phyloP scores from a whole-genome alignment of 35 echinoderm and acorn worm genomes.

The Amphiura filiformis region DNA sequence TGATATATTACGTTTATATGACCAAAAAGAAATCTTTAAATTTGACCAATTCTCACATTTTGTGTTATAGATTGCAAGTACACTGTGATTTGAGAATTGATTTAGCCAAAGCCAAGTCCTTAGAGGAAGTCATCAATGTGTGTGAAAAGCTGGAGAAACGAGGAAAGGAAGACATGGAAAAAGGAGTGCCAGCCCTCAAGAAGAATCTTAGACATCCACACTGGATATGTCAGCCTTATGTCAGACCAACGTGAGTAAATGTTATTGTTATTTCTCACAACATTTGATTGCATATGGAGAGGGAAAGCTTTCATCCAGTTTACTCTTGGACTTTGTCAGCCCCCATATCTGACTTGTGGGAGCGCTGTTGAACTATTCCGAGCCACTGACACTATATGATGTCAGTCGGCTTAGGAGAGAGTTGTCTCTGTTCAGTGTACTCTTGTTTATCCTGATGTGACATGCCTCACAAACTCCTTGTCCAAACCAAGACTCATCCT shows the following conservation, averaged over 20 bases:
- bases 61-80: slow-evolving; percentile 38
- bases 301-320: too few species aligned
- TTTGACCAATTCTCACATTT: neutral
- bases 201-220: slow-evolving; percentile 41
- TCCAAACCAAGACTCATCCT: too few species aligned
- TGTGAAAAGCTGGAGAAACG: slow-evolving; percentile 43
- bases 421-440: too few species aligned
- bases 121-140: slow-evolving; percentile 46
- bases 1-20: neutral
- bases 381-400: too few species aligned
- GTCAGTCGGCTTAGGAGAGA: too few species aligned
- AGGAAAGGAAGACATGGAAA: slow-evolving; percentile 38
- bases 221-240: slow-evolving; percentile 86
- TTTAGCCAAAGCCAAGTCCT: slow-evolving; percentile 57
- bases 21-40: neutral
- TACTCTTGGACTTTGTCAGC: too few species aligned
- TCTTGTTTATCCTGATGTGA: too few species aligned
- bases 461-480: too few species aligned
- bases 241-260: slow-evolving; percentile 79
- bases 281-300: too few species aligned
- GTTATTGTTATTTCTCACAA: too few species aligned
- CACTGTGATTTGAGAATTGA: slow-evolving; percentile 59
- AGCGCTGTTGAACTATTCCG: too few species aligned
- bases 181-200: neutral
- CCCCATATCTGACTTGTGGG: too few species aligned